Conservation (phyloP, 2,797 vertebrate species). For the Malurus splendens region DNA sequence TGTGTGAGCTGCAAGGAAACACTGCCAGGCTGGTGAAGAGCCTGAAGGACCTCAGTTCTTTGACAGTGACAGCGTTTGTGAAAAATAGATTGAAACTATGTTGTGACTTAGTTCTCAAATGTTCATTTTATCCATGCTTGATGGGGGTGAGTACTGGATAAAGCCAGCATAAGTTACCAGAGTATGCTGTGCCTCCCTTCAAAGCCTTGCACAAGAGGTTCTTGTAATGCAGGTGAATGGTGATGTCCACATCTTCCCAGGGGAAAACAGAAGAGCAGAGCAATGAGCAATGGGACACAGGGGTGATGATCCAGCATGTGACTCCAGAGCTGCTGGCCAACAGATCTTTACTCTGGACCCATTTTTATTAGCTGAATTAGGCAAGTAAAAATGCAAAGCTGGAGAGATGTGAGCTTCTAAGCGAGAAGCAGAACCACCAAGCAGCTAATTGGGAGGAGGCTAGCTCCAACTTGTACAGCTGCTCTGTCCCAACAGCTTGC, state of each 20-base stretch:
- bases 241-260: neutral
- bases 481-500: slow-evolving; percentile 35
- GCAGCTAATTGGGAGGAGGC: slow-evolving; percentile 23
- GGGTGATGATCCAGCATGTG: neutral
- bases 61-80: neutral
- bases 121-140: neutral
- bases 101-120: neutral
- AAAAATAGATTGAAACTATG: neutral
- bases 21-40: neutral
- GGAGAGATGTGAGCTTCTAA: neutral
- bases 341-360: neutral
- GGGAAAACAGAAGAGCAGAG: neutral
- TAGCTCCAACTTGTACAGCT: slow-evolving; percentile 43
- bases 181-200: neutral
- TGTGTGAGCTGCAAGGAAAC: neutral
- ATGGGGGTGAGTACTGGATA: neutral
- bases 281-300: neutral
- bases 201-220: neutral
- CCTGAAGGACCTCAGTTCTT: neutral
- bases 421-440: slow-evolving; percentile 1
- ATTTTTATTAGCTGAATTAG: neutral
- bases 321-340: neutral
- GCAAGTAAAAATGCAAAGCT: neutral
- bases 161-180: neutral
- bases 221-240: neutral